These are phyloP conservation scores for Hyaena hyaena DNA, from an alignment of 2,113 vertebrate genomes.

Conservation along the genomic window DNA sequence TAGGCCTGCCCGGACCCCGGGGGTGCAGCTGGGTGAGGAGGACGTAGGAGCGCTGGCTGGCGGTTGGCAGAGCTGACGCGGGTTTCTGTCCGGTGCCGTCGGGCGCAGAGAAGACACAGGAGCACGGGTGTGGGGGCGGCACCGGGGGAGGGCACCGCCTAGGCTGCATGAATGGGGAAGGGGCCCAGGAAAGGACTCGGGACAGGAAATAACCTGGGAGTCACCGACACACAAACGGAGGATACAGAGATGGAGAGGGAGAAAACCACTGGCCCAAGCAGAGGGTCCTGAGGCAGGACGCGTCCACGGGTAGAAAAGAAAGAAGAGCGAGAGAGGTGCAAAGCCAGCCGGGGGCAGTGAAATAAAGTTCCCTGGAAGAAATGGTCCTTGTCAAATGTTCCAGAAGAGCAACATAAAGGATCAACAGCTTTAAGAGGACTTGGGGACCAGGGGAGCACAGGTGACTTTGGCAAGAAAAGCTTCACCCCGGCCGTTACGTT, in stretches of 20 bases:
- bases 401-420: neutral
- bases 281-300: neutral
- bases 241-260: neutral
- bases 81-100: neutral
- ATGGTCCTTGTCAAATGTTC: neutral
- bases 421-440: accelerated
- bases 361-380: neutral
- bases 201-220: neutral
- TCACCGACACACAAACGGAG: accelerated
- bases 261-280: neutral
- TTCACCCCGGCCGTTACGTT: neutral
- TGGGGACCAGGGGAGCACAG: neutral
- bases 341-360: neutral
- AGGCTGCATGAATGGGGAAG: neutral
- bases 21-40: neutral
- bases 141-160: no score
- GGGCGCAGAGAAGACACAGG: neutral
- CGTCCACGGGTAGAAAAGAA: neutral
- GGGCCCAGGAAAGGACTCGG: neutral
- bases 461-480: neutral
- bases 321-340: neutral
- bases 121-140: neutral
- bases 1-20: accelerated
- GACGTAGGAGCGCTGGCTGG: neutral
- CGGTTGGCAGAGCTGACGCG: no score